Evolutionary conservation across 2,797 vertebrate species (phyloP).

Genomic region (Apodemus agrarius): DNA sequence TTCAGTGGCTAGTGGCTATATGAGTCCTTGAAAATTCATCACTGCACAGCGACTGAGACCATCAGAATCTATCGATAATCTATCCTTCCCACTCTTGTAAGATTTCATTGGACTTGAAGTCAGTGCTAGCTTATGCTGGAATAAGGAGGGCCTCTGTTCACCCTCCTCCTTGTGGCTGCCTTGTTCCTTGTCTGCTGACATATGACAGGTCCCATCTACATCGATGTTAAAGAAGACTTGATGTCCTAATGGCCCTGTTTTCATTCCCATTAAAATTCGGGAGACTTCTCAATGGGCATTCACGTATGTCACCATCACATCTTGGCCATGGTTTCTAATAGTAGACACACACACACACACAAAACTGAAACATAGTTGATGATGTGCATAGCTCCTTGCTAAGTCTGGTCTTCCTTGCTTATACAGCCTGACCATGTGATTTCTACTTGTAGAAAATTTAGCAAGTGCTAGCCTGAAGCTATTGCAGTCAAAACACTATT

Average conservation of each 20-base stretch:
- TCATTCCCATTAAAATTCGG: background rate
- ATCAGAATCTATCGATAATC: background rate
- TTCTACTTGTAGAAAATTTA: slow-evolving; percentile 14
- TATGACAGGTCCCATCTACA: background rate
- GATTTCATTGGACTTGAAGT: background rate
- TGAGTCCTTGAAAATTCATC: background rate
- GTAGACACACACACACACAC: background rate
- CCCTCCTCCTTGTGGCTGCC: background rate
- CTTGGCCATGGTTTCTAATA: background rate
- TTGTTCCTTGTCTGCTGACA: background rate
- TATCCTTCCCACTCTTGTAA: background rate
- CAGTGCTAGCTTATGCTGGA: background rate
- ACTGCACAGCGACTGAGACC: background rate
- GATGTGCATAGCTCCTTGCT: background rate
- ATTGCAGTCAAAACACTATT: background rate
- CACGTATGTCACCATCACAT: background rate
- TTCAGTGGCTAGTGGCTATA: too few species aligned
- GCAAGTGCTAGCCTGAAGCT: background rate
- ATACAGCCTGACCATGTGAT: background rate
- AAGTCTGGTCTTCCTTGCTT: slow-evolving; percentile 15
- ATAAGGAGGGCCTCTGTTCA: background rate
- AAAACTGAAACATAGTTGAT: background rate
- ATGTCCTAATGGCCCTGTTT: background rate
- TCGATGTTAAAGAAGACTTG: background rate
- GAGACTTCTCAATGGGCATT: background rate